Evolutionary conservation across 2,797 vertebrate species (phyloP).

Genomic region (Luscinia megarhynchos): DNA sequence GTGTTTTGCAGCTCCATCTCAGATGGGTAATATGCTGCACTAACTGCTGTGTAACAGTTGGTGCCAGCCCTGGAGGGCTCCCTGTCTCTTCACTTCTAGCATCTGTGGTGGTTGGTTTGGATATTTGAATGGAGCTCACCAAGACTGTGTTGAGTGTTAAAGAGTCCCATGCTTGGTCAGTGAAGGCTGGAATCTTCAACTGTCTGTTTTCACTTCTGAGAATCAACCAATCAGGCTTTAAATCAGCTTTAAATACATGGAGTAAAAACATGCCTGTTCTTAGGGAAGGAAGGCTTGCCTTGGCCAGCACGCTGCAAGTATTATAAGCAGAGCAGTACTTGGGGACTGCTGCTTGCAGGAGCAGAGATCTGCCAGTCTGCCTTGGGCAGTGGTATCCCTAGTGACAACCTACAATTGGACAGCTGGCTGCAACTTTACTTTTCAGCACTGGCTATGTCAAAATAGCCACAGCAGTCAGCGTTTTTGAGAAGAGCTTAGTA

Average conservation of each 20-base stretch:
- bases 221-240: not conserved
- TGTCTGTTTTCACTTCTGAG: not conserved
- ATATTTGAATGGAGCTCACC: not conserved
- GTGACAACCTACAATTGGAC: not conserved
- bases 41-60: not conserved
- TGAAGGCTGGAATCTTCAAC: not conserved
- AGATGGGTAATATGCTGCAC: not conserved
- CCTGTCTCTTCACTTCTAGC: not conserved
- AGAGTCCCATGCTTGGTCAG: not conserved
- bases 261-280: not conserved
- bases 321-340: not conserved
- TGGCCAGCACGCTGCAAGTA: not conserved
- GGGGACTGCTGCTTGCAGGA: not conserved
- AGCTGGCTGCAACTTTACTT: not conserved
- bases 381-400: not conserved
- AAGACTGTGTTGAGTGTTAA: rapidly evolving
- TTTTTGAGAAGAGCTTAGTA: not conserved
- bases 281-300: not conserved
- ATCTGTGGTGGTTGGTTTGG: not conserved
- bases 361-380: not conserved
- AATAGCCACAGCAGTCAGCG: not conserved
- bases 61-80: slow-evolving; percentile 8
- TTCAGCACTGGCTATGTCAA: not conserved
- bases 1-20: not conserved
- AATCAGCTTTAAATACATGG: not conserved